Evolutionary conservation across 2,797 vertebrate genomes (phyloP), one percentile per base, ranked within the genome.

Genomic region (Aulostomus chinensis): DNA sequence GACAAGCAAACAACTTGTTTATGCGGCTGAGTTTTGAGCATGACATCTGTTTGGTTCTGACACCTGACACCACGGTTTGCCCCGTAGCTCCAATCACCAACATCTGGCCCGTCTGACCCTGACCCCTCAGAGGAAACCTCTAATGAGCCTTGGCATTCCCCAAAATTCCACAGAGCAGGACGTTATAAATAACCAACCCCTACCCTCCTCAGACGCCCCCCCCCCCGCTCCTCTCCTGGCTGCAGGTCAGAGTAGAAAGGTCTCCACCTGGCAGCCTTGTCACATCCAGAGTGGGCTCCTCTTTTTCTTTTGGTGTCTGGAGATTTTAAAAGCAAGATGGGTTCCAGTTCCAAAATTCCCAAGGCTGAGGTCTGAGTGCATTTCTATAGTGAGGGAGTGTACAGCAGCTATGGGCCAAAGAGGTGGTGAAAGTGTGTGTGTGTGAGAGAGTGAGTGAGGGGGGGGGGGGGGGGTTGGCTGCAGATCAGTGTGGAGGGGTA

Each of bases 71-170:
- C 16, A 3, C 40, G 9, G 25, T 50, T 45, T 36, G 31, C 43
- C 38, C 31, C 6, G 45, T 51, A 34, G 51, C 59, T 43, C 51
- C 78, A 68, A 67, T 74, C 63, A 52, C 45, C 66, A 70, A 78
- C 85, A 87, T 87, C 81, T 85, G 85, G 73, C 59, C 56, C 56
- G 6, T 17, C 38, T 79, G 79, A 88, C 76, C 83, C 48, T 14
- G 46, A 80, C 69, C 77, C 68, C 62, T 58, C 48, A 55, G 56
- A 80, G 77, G 73, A 85, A 86, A 67, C 58, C 62, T 80, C 69
- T 81, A 85, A 88, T 73, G 83, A 78, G 73, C 78, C 66, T 65
- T 41, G 47, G 56, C 74, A 67, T 64, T 58, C 68, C 62, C 63
- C 12, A 58, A 64, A 68, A 69, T 63, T 52, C 61, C 59, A 59